phyloP scores from a whole-genome alignment of 2,797 vertebrate genomes.

The Pelochelys cantorii region DNA sequence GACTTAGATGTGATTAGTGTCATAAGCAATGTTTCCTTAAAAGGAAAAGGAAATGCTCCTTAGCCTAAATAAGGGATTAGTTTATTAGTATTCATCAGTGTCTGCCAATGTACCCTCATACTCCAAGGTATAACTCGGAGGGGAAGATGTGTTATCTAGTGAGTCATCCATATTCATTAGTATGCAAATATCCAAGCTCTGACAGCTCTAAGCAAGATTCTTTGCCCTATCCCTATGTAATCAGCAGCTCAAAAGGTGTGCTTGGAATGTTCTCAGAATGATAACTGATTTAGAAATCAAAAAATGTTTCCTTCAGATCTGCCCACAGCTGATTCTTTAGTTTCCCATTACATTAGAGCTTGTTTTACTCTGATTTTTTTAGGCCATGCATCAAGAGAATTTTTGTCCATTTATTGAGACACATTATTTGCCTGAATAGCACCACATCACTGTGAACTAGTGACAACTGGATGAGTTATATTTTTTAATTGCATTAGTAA shows the following conservation, averaged over 20 bases:
- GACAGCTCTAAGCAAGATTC: background rate
- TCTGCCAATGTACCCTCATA: background rate
- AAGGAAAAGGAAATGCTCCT: background rate
- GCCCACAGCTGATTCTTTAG: fast-evolving
- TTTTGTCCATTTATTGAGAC: background rate
- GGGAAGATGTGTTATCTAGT: background rate
- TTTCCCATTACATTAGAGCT: background rate
- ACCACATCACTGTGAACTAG: background rate
- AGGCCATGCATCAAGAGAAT: background rate
- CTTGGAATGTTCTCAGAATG: background rate
- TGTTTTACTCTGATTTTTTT: background rate
- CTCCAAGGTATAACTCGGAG: background rate
- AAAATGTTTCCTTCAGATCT: background rate
- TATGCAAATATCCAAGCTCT: background rate
- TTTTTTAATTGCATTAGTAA: conserved; percentile 13
- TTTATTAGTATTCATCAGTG: background rate
- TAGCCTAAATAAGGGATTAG: fast-evolving
- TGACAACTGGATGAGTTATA: background rate
- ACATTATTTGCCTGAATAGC: background rate
- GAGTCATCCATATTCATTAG: background rate
- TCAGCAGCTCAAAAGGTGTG: background rate
- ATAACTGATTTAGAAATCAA: background rate
- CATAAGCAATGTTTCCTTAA: background rate
- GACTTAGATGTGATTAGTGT: background rate
- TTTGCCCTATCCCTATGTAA: conserved; percentile 1